Base-by-base conservation (phyloP, 2,797 vertebrate genomes). In the Lepilemur septentrionalis region DNA sequence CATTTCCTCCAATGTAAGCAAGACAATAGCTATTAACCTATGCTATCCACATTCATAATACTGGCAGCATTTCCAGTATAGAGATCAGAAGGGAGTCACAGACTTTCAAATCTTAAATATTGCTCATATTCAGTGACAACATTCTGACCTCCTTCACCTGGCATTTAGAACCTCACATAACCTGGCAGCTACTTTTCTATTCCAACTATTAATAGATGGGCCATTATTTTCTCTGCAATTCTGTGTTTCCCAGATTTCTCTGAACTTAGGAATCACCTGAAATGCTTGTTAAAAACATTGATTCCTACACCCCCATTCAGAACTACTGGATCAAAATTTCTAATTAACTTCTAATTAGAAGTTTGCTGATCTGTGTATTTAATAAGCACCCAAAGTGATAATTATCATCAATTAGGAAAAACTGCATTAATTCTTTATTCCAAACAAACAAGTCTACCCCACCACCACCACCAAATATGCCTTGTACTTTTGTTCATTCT, bases 251-350 rank as follows among this genome's bases (percentile, higher is more conserved):
- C 23, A 78, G 70, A 78, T 95, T 86, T 86, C 22, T 22, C 22
- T 95, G 61, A 95, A 82, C 48, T 82, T 89, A 83, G 48, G 7
- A 79, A 86, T 81, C 25, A 82, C 22, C 46, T 78, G 35, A 90
- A 93, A 75, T 76, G 13, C 35, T 93, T 86, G 10, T 93, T 86
- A 61, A 82, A 96, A 96, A 78, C 61, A 87, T 48, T 69, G n/a
- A 76, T 32, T 85, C 30, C 28, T 67, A 67, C 12, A 86, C 18
- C 32, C n/a, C 32, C 50, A 46, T 59, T 75, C 57, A 75, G 73
- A 84, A 38, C 17, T 70, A 63, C 2, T 38, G 11, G 75, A 69
- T 86, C 86, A 95, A 92, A 95, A n/a, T 83, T 88, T 91, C 48
- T 85, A 93, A 80, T 67, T 57, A 57, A 57, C 55, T 57, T 57